phyloP scores from a whole-genome alignment of 2,888 invertebrate genomes.

The Panorpa germanica region DNA sequence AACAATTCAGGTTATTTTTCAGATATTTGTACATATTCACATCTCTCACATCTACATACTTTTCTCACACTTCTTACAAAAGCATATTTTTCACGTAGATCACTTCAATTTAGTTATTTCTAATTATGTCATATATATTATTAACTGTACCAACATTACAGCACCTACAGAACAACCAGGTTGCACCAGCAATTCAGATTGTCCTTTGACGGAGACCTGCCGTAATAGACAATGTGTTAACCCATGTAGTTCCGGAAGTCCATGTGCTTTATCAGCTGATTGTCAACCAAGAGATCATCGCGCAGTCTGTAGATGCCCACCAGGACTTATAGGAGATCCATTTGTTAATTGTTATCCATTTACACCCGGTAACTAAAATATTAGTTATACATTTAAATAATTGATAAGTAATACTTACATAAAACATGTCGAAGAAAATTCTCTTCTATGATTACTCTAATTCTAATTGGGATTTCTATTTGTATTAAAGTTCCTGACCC shows the following conservation, averaged over 20 bases:
- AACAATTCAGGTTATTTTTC: slow-evolving; percentile 4
- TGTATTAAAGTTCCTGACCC: slow-evolving; percentile 24
- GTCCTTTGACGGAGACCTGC: slow-evolving; percentile 50
- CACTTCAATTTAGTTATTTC: background rate
- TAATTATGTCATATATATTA: slow-evolving; percentile 11
- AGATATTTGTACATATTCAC: background rate
- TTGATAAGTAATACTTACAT: background rate
- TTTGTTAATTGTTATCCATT: slow-evolving; percentile 51
- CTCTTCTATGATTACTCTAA: slow-evolving; percentile 1
- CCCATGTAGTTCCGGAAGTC: slow-evolving; percentile 45
- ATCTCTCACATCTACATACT: slow-evolving; percentile 13
- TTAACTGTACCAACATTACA: slow-evolving; percentile 14
- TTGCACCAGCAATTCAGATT: slow-evolving; percentile 54
- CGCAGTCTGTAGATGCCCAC: slow-evolving; percentile 57
- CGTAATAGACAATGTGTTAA: slow-evolving; percentile 54
- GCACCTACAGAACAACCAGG: slow-evolving; percentile 30
- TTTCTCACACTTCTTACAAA: slow-evolving; percentile 13
- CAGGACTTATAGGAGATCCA: slow-evolving; percentile 62
- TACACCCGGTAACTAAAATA: slow-evolving; percentile 18
- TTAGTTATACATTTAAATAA: background rate
- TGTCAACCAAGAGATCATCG: slow-evolving; percentile 59
- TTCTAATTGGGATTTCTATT: slow-evolving; percentile 1
- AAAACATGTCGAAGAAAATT: background rate
- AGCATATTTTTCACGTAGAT: slow-evolving; percentile 14
- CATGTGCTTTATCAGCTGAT: slow-evolving; percentile 61